Percentiles rank a stretch among this genome's conserved stretches.
These are phyloP conservation scores for Philypnodon macrostomus DNA, from an alignment of 2,797 vertebrate species.

Conservation along the genomic window DNA sequence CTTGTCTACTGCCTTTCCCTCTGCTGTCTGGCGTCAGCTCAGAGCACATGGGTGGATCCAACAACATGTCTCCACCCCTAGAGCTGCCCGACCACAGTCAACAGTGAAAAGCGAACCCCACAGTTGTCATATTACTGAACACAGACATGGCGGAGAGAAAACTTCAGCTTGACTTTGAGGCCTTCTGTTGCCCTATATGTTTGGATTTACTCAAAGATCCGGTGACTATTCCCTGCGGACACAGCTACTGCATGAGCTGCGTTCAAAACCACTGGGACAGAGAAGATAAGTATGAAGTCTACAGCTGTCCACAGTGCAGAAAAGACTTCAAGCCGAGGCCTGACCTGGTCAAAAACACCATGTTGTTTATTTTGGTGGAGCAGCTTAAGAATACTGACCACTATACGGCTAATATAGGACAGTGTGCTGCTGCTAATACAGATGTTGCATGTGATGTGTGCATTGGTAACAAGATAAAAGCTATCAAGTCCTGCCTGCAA, in stretches of 20 bases:
- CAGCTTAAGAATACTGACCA: background rate
- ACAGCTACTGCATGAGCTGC: constrained; percentile 6
- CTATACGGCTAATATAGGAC: background rate
- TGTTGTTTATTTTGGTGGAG: constrained; percentile 1
- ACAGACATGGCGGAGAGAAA: constrained; percentile 1
- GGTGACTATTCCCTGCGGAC: constrained; percentile 1
- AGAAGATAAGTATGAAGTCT: background rate
- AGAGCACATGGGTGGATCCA: background rate
- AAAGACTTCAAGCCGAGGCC: background rate
- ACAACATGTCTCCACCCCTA: background rate
- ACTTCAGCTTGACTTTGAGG: background rate
- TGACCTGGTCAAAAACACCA: background rate
- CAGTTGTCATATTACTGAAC: background rate
- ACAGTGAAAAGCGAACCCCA: background rate
- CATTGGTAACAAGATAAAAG: constrained; percentile 1
- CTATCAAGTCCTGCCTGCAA: background rate
- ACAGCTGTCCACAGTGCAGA: constrained; percentile 2
- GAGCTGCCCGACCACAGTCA: background rate
- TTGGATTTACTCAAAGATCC: background rate
- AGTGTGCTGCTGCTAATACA: background rate
- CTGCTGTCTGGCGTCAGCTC: background rate
- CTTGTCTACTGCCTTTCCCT: background rate
- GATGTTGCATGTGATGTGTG: background rate
- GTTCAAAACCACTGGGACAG: background rate
- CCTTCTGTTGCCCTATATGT: background rate